Percentiles rank a stretch among this genome's conserved stretches.
Evolutionary conservation across 2,888 invertebrate species (phyloP).

Genomic region (Meganola albula): DNA sequence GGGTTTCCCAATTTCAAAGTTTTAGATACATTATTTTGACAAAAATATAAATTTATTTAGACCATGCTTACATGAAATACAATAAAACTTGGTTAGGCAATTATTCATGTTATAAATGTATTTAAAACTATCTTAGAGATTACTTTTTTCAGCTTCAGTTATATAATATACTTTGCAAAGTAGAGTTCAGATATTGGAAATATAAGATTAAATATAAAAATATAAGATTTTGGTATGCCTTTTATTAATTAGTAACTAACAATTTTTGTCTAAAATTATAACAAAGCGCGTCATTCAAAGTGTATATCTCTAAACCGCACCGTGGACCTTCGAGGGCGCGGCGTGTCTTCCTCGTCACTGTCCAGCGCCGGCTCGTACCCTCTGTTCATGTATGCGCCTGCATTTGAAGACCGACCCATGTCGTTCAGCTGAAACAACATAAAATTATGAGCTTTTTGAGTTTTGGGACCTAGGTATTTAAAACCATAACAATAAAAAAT

Average conservation of each 20-base stretch:
- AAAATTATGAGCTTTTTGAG: too few species aligned
- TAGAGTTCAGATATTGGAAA: too few species aligned
- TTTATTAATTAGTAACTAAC: not conserved
- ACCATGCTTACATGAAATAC: too few species aligned
- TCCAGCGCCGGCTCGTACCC: slow-evolving; percentile 83
- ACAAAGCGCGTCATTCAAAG: slow-evolving; percentile 24
- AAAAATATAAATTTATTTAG: not conserved
- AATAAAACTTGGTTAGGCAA: too few species aligned
- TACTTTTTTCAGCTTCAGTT: too few species aligned
- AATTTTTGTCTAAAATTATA: not conserved
- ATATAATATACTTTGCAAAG: too few species aligned
- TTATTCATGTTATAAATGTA: too few species aligned
- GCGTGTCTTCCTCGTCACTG: slow-evolving; percentile 81
- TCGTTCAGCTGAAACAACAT: slow-evolving; percentile 56
- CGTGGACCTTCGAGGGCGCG: slow-evolving; percentile 53
- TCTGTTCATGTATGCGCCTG: slow-evolving; percentile 75
- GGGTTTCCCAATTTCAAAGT: slow-evolving; percentile 1
- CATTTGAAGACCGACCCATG: slow-evolving; percentile 36
- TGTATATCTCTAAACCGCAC: slow-evolving; percentile 48
- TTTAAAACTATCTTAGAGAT: too few species aligned
- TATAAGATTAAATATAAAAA: not conserved
- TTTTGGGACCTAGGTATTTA: too few species aligned
- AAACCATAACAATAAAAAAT: too few species aligned
- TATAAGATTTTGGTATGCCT: not conserved
- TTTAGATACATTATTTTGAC: not conserved